Evolutionary conservation across 35 echinoderm and acorn worm genomes (phyloP).

Genomic region (Apostichopus parvimensis): DNA sequence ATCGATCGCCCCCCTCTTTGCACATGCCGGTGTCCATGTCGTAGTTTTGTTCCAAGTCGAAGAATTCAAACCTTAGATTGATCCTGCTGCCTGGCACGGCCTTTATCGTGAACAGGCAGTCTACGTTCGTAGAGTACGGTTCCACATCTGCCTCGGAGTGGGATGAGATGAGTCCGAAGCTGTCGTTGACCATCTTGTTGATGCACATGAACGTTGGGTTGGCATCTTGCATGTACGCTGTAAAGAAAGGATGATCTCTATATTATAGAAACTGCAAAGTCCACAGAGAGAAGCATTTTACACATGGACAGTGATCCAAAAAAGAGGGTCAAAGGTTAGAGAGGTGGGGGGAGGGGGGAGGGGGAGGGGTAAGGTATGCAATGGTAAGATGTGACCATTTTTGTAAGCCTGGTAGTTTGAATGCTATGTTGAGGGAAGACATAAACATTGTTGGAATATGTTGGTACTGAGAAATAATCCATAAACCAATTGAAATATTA

Average conservation of each 20-base stretch:
- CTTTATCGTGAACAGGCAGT: constrained; percentile 83
- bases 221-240: constrained; percentile 84
- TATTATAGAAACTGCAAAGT: no score
- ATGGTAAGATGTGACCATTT: no score
- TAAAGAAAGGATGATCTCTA: not conserved
- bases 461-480: no score
- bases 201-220: constrained; percentile 69
- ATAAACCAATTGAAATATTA: no score
- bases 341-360: no score
- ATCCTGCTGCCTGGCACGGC: constrained; percentile 74
- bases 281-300: no score
- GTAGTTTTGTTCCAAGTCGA: constrained; percentile 24
- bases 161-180: constrained; percentile 66
- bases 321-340: no score
- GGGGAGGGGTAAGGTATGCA: no score
- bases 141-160: constrained; percentile 64
- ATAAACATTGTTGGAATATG: no score
- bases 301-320: no score
- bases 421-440: no score
- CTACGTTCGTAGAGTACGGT: constrained; percentile 60
- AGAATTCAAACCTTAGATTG: constrained; percentile 75
- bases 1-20: constrained; percentile 41
- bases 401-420: no score
- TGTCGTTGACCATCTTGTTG: constrained; percentile 74
- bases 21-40: not conserved